Evolutionary conservation across 2,888 invertebrate species (phyloP).

Genomic region (Lasioglossum marginatum): DNA sequence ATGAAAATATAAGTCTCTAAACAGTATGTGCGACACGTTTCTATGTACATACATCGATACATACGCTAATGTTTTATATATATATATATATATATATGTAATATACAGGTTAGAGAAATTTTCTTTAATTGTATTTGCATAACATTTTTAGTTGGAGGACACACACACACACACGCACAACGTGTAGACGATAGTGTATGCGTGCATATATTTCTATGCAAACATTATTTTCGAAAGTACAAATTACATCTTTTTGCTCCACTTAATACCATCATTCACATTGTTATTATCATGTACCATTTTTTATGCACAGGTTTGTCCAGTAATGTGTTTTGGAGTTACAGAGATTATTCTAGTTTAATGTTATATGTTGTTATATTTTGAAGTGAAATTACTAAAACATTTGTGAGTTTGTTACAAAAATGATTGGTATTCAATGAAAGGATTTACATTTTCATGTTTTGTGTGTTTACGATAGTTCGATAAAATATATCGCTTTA

Average conservation of each 20-base stretch:
- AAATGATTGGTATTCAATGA: conserved; percentile 43
- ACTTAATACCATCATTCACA: neutral
- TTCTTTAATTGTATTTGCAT: neutral
- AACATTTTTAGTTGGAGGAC: conserved; percentile 6
- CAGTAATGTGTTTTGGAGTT: conserved; percentile 19
- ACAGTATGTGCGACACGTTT: neutral
- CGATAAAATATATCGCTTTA: neutral
- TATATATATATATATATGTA: neutral
- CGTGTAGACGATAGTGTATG: neutral
- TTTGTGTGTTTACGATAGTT: conserved; percentile 23
- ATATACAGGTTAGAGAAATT: neutral
- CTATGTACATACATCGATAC: neutral
- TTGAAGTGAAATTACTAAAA: conserved; percentile 1
- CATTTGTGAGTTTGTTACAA: conserved; percentile 11
- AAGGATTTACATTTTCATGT: conserved; percentile 33
- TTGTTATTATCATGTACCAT: conserved; percentile 39
- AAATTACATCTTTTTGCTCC: conserved; percentile 17
- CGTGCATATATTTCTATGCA: neutral
- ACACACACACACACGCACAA: neutral
- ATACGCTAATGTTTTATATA: conserved; percentile 8
- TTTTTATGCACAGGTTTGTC: conserved; percentile 24
- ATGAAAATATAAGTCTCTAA: neutral
- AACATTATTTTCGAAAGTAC: conserved; percentile 3
- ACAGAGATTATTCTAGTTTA: neutral
- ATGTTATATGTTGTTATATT: neutral